phyloP scores from a whole-genome alignment of 2,797 vertebrate genomes.

The Galagoides demidoff region DNA sequence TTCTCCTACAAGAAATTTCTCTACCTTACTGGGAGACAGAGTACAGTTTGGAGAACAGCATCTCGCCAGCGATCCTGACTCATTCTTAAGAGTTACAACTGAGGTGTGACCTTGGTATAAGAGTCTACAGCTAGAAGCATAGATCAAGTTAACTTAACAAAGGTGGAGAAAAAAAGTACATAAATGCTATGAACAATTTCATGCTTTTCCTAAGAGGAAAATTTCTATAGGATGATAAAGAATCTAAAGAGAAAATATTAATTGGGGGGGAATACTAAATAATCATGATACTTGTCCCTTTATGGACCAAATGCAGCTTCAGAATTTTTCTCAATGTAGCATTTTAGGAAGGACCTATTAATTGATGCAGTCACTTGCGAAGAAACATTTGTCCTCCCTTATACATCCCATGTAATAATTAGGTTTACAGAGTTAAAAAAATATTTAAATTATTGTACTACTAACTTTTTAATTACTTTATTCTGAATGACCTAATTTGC shows the following conservation, averaged over 20 bases:
- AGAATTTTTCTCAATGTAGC: background rate
- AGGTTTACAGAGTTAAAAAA: background rate
- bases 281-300: background rate
- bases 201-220: background rate
- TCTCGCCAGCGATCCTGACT: background rate
- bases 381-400: background rate
- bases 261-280: background rate
- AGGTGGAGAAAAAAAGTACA: background rate
- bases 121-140: background rate
- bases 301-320: background rate
- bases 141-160: constrained; percentile 31
- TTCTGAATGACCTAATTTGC: background rate
- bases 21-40: background rate
- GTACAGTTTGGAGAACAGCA: background rate
- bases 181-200: background rate
- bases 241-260: background rate
- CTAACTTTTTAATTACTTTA: constrained; percentile 6
- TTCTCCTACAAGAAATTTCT: constrained; percentile 17
- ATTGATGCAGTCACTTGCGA: background rate
- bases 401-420: background rate
- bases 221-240: background rate
- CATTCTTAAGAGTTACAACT: background rate
- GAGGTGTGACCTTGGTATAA: background rate
- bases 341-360: background rate
- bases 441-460: background rate